Percentiles rank a stretch among this genome's conserved stretches.
phyloP scores from a whole-genome alignment of 2,888 invertebrate genomes.

The Drosophila gaucha region DNA sequence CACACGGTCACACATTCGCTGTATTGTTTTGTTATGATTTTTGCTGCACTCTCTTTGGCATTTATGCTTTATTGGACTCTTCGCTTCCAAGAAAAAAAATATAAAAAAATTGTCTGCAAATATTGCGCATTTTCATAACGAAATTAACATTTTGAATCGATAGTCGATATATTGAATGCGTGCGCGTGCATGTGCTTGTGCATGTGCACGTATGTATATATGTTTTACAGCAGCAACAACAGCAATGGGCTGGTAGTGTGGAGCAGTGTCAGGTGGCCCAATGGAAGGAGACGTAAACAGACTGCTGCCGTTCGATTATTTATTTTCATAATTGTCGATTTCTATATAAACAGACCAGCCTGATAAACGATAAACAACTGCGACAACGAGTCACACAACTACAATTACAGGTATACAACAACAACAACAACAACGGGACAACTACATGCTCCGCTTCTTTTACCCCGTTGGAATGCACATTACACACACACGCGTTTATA shows the following conservation, averaged over 20 bases:
- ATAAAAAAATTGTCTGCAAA: constrained; percentile 27
- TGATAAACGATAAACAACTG: constrained; percentile 44
- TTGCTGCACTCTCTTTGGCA: constrained; percentile 45
- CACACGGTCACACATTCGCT: neutral
- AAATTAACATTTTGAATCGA: constrained; percentile 67
- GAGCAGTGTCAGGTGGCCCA: constrained; percentile 47
- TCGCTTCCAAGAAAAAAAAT: constrained; percentile 41
- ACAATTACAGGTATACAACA: constrained; percentile 36
- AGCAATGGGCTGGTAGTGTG: constrained; percentile 10
- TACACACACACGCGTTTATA: constrained; percentile 8
- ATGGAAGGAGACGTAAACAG: constrained; percentile 44
- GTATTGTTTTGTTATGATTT: constrained; percentile 55
- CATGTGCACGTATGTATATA: constrained; percentile 3
- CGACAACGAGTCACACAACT: constrained; percentile 19
- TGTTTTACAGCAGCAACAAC: constrained; percentile 11
- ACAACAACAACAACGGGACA: constrained; percentile 15
- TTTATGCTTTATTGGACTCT: constrained; percentile 45
- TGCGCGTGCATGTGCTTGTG: neutral
- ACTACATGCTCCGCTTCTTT: constrained; percentile 43
- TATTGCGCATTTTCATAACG: constrained; percentile 64
- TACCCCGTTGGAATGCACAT: constrained; percentile 80
- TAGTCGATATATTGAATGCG: constrained; percentile 56
- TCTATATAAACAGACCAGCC: constrained; percentile 29
- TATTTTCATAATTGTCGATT: constrained; percentile 52
- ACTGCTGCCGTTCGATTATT: constrained; percentile 39